Evolutionary conservation across 2,797 vertebrate genomes (phyloP), one percentile per base, ranked within the genome.

Genomic region (Harpagifer antarcticus): DNA sequence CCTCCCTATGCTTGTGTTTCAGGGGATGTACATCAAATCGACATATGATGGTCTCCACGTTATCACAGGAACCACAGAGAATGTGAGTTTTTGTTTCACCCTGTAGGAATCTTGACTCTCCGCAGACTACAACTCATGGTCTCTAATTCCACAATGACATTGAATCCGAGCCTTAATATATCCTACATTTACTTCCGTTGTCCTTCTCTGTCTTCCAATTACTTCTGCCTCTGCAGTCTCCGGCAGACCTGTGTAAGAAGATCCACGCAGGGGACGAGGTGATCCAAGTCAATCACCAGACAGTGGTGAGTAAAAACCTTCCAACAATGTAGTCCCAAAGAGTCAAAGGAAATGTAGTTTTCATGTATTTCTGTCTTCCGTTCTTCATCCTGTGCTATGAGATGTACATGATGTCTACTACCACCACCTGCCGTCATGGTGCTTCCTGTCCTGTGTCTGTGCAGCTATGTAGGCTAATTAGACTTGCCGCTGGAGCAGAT

Each of bases 21-120:
- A 96, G 95, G 95, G 95, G 60, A 95, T 96, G 94, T 96, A 96
- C 65, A 95, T 95, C 85, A 95, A 95, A 84, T 95, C 95, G 0
- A 95, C 95, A 1, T 95, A 95, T 12, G 95, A 96, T 14, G 95
- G 95, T 31, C 94, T 96, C n/a, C 95, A 96, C 19, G 95, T 96
- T 17, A 95, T 96, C 82, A 96, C 95, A 0, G 95, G 95, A 67
- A 96, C 94, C 69, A 96, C 94, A 6, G 95, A 96, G 84, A 95
- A 95, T 40, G 95, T 95, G 86, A 90, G 94, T 92, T 73, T 80
- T 65, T 9, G 9, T 71, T 70, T 68, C 64, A 57, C 17, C 61
- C 27, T 6, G 9, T 37, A 1, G 2, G 71, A 67, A 60, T 19
- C 37, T 56, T 8, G 7, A 67, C 37, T 13, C 42, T 55, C 57